Conservation (phyloP, 2,113 vertebrate genomes). For the Brevimyrus niger region DNA sequence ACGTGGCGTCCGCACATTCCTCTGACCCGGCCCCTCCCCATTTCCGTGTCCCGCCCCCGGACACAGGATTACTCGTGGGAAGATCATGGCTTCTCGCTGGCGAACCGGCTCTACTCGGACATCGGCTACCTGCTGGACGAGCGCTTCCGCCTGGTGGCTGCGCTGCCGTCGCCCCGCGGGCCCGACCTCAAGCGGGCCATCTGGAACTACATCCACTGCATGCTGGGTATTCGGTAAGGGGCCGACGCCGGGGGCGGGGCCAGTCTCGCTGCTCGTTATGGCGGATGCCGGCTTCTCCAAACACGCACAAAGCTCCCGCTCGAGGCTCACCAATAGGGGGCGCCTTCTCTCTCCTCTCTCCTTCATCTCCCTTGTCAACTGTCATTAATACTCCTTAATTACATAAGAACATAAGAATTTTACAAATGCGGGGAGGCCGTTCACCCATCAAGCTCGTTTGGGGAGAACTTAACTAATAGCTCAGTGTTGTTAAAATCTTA, state of each 20-base stretch:
- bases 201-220: conserved; percentile 86
- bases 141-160: conserved; percentile 71
- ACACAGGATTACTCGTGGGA: conserved; percentile 84
- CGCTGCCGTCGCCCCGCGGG: conserved; percentile 69
- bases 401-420: no score
- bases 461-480: no score
- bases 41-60: neutral
- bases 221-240: conserved; percentile 76
- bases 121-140: conserved; percentile 78
- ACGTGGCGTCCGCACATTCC: neutral
- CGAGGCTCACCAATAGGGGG: neutral
- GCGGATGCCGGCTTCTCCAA: neutral
- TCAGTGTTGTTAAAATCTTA: no score
- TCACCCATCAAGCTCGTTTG: no score
- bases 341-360: neutral
- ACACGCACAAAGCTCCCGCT: neutral
- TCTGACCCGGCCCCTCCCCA: neutral
- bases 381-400: neutral
- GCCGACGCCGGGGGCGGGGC: neutral
- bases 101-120: conserved; percentile 79
- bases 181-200: conserved; percentile 76
- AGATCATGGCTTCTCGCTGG: conserved; percentile 80
- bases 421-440: no score
- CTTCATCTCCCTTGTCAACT: neutral
- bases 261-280: neutral